A percentile compares a stretch with the other conserved stretches of the same genome.
phyloP scores from a whole-genome alignment of 1,140 invertebrate species.

The Sycobia sp. region DNA sequence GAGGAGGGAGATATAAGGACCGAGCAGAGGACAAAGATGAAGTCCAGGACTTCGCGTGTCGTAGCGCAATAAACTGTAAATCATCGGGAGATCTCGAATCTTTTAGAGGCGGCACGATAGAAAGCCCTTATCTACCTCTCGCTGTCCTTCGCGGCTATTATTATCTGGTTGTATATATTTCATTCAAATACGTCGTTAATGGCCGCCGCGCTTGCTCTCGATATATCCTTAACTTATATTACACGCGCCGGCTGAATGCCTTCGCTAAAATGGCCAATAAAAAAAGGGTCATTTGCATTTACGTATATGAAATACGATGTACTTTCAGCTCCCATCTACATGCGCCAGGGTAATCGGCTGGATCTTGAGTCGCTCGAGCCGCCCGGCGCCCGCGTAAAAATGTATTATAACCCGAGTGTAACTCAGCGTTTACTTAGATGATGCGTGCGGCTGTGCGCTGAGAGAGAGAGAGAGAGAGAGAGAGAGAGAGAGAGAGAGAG shows the following conservation, averaged over 20 bases:
- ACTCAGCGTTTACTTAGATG: no score
- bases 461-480: not conserved
- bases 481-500: conserved; percentile 12
- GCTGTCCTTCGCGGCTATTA: conserved; percentile 28
- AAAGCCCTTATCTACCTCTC: conserved; percentile 30
- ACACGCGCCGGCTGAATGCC: not conserved
- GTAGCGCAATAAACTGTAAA: conserved; percentile 53
- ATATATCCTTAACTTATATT: not conserved
- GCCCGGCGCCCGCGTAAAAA: not conserved
- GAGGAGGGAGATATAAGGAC: conserved; percentile 24
- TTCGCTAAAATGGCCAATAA: conserved; percentile 13
- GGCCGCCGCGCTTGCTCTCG: conserved; percentile 30
- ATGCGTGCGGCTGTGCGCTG: no score
- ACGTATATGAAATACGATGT: conserved; percentile 11
- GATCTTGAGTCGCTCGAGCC: not conserved
- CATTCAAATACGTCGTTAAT: conserved; percentile 47
- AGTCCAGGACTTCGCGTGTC: conserved; percentile 42
- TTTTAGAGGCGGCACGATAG: conserved; percentile 42
- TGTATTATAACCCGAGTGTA: not conserved
- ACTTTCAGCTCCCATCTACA: not conserved
- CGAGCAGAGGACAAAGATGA: conserved; percentile 33
- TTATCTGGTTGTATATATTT: conserved; percentile 37
- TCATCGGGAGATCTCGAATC: conserved; percentile 50
- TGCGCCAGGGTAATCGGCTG: not conserved
- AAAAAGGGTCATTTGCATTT: conserved; percentile 13